Evolutionary conservation across 2,113 vertebrate species (phyloP), one percentile per base, ranked within the genome.

Genomic region (Elachura formosa): DNA sequence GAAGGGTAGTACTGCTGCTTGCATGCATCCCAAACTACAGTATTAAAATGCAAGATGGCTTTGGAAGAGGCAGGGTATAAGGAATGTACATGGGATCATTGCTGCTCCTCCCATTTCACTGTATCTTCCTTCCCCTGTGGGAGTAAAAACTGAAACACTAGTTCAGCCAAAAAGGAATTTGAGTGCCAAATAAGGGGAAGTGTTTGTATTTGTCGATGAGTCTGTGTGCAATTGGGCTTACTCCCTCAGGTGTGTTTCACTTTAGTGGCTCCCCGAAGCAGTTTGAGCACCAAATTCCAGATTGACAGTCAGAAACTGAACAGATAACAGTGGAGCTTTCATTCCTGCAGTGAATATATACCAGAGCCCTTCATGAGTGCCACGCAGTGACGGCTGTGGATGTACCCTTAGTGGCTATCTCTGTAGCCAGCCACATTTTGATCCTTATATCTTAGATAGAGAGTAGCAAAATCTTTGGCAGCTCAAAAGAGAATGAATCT

Each of bases 111-210:
- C 29, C 10, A 24, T 29, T 76, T 76, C 41, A 52, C 29, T 1
- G 0, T 36, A 23, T 28, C 22, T 92, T 51, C 12, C 9, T 72
- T 71, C 40, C 33, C 16, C 2, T 3, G 8, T 0, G 0, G 23
- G 69, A 67, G 4, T 41, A 7, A 89, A 81, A 84, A 46, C 51
- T 28, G 40, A 77, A 41, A 52, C 26, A 13, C 34, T 67, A 34
- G 18, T 41, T 77, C 12, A 77, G 34, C 26, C 52, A n/a, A 84
- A 89, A 84, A 20, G 25, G 28, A 61, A n/a, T n/a, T 61, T 38
- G 4, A 22, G 20, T 52, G 23, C 79, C 25, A 72, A 51, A n/a
- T 40, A n/a, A 18, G 9, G 52, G 83, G 45, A 63, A 55, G n/a
- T 75, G 28, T 58, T 84, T 87, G 0, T 59, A 63, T 81, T 71